Conservation (phyloP, 1,140 invertebrate species). For the Macrocentrus cingulum region DNA sequence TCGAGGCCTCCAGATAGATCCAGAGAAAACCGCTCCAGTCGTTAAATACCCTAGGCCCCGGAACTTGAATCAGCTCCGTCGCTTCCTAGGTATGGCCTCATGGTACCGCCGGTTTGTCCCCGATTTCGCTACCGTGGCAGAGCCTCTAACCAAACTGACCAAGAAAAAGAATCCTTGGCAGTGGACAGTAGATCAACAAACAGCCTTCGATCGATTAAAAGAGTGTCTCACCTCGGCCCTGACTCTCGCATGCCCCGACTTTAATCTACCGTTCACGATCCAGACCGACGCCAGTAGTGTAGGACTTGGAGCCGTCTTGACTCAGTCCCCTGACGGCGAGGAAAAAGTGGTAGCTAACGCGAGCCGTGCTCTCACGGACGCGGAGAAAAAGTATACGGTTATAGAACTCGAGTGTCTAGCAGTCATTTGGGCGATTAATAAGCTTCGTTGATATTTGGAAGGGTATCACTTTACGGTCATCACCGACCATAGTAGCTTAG, state of each 20-base stretch:
- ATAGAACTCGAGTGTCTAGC: constrained; percentile 9
- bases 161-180: constrained; percentile 41
- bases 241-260: not conserved
- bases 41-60: no score
- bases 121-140: constrained; percentile 37
- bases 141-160: constrained; percentile 40
- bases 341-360: not conserved
- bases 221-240: not conserved
- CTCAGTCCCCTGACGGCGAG: not conserved
- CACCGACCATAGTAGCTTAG: no score
- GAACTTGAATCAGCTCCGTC: no score
- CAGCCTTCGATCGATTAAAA: constrained; percentile 21
- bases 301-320: not conserved
- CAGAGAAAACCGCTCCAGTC: no score
- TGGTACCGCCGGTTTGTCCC: constrained; percentile 48
- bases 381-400: constrained; percentile 7
- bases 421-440: no score
- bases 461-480: no score
- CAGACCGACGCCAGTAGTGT: constrained; percentile 5
- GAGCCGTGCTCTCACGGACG: not conserved
- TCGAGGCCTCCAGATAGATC: no score
- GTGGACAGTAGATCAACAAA: constrained; percentile 29
- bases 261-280: constrained; percentile 8
- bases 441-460: constrained; percentile 3
- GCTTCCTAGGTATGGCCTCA: constrained; percentile 54